Evolutionary conservation across 2,797 vertebrate genomes (phyloP).

Genomic region (Heliangelus exortis): DNA sequence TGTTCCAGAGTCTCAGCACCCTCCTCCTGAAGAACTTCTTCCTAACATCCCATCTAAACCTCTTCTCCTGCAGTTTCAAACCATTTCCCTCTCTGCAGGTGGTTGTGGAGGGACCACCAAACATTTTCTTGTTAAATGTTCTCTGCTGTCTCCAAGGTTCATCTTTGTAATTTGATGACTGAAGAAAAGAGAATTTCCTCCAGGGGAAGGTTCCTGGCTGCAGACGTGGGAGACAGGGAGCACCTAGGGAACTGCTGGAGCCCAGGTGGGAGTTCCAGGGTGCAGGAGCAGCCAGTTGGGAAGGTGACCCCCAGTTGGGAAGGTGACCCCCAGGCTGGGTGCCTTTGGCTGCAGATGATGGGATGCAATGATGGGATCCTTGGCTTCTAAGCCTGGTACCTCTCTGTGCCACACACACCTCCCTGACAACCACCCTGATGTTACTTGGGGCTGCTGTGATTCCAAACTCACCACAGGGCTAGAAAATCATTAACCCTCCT

Average conservation of each 20-base stretch:
- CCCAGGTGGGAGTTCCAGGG: background rate
- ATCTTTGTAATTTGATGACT: background rate
- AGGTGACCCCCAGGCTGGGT: background rate
- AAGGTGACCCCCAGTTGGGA: background rate
- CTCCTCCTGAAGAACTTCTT: too few species aligned
- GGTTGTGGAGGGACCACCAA: background rate
- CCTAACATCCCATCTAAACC: too few species aligned
- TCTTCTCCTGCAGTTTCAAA: too few species aligned
- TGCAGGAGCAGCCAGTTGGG: rapidly evolving
- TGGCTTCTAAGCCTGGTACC: background rate
- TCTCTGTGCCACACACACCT: background rate
- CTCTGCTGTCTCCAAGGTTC: background rate
- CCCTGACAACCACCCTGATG: background rate
- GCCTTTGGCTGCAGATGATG: background rate
- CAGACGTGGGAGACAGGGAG: background rate
- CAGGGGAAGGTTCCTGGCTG: background rate
- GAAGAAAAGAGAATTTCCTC: background rate
- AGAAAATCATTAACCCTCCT: slow-evolving; percentile 27
- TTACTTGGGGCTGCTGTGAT: background rate
- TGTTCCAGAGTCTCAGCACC: too few species aligned
- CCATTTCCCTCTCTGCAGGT: background rate
- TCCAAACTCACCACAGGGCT: background rate
- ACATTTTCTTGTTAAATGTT: background rate
- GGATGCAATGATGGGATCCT: background rate
- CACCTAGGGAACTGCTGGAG: background rate